A percentile compares a stretch with the other conserved stretches of the same genome.
phyloP scores from a whole-genome alignment of 2,797 vertebrate genomes.

The Enteromius unitaeniatus region DNA sequence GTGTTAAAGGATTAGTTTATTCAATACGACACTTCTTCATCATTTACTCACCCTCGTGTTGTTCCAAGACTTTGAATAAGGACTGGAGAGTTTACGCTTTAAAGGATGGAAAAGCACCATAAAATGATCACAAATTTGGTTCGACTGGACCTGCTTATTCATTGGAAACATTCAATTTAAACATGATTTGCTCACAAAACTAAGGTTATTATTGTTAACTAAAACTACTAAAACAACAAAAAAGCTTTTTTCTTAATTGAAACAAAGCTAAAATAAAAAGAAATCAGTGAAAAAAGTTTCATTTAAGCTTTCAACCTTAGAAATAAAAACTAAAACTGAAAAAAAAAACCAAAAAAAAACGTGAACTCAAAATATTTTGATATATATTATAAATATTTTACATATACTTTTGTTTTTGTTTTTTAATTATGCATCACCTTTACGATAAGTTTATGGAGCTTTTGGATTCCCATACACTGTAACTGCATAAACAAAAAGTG shows the following conservation, averaged over 20 bases:
- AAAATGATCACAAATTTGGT: neutral
- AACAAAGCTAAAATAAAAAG: neutral
- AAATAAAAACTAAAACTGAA: neutral
- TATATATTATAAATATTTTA: too few species aligned
- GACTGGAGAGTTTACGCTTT: conserved; percentile 17
- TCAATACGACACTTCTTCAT: neutral
- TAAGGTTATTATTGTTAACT: neutral
- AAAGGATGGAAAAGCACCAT: conserved; percentile 18
- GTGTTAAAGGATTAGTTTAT: conserved; percentile 28
- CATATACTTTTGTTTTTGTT: neutral
- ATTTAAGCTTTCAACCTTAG: neutral
- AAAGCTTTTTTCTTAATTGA: neutral
- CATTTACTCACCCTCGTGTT: conserved; percentile 2
- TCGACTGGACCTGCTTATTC: neutral
- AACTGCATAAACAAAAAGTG: neutral
- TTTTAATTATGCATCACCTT: neutral
- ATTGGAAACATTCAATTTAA: neutral
- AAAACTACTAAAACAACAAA: neutral
- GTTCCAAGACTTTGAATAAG: conserved; percentile 9
- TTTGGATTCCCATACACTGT: neutral
- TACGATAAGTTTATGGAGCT: neutral
- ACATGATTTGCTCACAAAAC: neutral
- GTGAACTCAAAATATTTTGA: too few species aligned
- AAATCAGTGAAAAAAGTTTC: too few species aligned
- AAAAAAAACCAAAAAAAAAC: neutral